phyloP scores from a whole-genome alignment of 2,888 invertebrate species.

The Diachrysia chrysitis region DNA sequence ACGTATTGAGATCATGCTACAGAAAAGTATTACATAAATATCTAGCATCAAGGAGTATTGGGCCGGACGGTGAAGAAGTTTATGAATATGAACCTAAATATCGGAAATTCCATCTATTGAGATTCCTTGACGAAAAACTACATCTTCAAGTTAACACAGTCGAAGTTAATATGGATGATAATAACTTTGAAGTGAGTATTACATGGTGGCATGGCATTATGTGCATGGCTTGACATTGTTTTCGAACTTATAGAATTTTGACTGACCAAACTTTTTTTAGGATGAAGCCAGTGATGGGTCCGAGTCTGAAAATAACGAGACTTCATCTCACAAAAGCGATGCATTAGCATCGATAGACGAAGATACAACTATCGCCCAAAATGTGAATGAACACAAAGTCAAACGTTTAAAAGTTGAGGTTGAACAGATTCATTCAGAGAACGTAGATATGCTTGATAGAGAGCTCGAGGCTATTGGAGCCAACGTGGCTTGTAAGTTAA shows the following conservation, averaged over 20 bases:
- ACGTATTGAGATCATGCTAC: slow-evolving; percentile 65
- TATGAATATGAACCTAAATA: slow-evolving; percentile 59
- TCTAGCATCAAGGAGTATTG: slow-evolving; percentile 56
- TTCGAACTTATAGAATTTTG: not conserved
- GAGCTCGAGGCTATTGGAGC: slow-evolving; percentile 67
- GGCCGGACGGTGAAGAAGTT: slow-evolving; percentile 58
- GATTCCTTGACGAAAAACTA: slow-evolving; percentile 56
- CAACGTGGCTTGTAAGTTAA: slow-evolving; percentile 67
- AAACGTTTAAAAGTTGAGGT: slow-evolving; percentile 31
- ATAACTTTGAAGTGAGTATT: slow-evolving; percentile 52
- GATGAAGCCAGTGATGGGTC: slow-evolving; percentile 12
- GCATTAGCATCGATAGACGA: slow-evolving; percentile 44
- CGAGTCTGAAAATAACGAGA: not conserved
- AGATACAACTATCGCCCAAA: slow-evolving; percentile 18
- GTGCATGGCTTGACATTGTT: slow-evolving; percentile 6
- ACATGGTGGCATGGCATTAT: too few species aligned
- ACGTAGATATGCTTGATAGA: slow-evolving; percentile 48
- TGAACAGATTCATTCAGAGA: slow-evolving; percentile 23
- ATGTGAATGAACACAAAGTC: slow-evolving; percentile 16
- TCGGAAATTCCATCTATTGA: slow-evolving; percentile 66
- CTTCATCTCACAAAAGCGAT: slow-evolving; percentile 26
- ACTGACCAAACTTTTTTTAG: slow-evolving; percentile 24
- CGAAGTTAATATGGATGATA: slow-evolving; percentile 46
- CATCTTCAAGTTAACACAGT: slow-evolving; percentile 21
- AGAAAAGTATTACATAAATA: slow-evolving; percentile 62